These are phyloP conservation scores for Epinephelus moara DNA, from an alignment of 2,113 vertebrate genomes.

Conservation along the genomic window DNA sequence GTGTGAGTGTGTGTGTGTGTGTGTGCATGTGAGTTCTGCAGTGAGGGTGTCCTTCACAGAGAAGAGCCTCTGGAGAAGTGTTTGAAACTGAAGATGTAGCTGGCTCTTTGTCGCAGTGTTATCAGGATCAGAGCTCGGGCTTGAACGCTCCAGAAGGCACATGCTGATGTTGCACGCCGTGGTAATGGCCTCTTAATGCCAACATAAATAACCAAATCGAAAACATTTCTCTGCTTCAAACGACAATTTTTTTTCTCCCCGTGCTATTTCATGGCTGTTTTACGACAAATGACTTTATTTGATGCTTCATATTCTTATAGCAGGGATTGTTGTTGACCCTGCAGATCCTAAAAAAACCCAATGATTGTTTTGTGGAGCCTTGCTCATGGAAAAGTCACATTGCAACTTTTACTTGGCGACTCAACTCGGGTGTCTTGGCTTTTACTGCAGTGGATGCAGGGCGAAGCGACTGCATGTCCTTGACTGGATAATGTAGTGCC, in stretches of 20 bases:
- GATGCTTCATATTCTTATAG: conserved; percentile 28
- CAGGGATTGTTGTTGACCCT: conserved; percentile 32
- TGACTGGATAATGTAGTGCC: conserved; percentile 59
- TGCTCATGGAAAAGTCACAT: conserved; percentile 39
- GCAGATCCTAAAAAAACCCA: conserved; percentile 19
- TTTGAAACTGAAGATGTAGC: conserved; percentile 78
- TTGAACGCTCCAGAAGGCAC: conserved; percentile 77
- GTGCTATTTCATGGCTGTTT: conserved; percentile 65
- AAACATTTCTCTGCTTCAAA: conserved; percentile 71
- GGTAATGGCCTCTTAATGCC: conserved; percentile 79
- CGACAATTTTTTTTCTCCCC: conserved; percentile 12
- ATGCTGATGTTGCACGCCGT: conserved; percentile 82
- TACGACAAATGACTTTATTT: conserved; percentile 50
- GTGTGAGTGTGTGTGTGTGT: not conserved
- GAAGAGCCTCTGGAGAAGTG: conserved; percentile 59
- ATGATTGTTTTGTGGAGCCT: not conserved
- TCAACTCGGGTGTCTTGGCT: conserved; percentile 29
- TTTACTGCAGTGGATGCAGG: conserved; percentile 57
- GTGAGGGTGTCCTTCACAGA: conserved; percentile 74
- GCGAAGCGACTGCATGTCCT: conserved; percentile 56
- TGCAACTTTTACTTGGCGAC: conserved; percentile 45
- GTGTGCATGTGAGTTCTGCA: conserved; percentile 61
- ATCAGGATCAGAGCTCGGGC: conserved; percentile 77
- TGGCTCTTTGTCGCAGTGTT: conserved; percentile 86
- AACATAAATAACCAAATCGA: conserved; percentile 80